Base-by-base conservation (phyloP, 2,888 invertebrate species). In the Drosophila monieri region DNA sequence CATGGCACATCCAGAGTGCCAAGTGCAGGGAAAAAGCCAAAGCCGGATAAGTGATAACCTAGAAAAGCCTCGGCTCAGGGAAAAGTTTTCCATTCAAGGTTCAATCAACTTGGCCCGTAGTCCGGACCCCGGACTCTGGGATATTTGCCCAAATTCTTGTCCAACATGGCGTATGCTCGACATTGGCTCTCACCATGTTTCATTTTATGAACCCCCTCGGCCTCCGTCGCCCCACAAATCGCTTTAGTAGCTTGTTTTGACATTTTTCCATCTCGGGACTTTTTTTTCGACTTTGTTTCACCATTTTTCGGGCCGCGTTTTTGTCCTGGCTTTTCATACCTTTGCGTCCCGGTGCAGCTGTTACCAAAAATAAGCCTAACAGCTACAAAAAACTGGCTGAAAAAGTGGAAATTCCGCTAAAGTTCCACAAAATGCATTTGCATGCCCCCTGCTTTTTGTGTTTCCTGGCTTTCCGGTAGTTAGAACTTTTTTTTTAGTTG, bases 391-490 rank as follows among this genome's bases (percentile, higher is more conserved):
- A 59, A 56, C 43, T 52, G 44, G 9, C n/a, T 37, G 18, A 51
- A 69, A 80, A 72, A 53, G 59, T 51, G 41, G 52, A 68, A 76
- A 70, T 46, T 53, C 70, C 47, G 21, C 54, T 14, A 27, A 41
- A 47, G 70, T 51, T 69, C 49, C 48, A 21, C 27, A 43, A 78
- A 62, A 53, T 69, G 76, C 76, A 80, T 78, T 80, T 83, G 75
- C 73, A 84, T 76, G 75, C 56, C 25, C 3, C 6, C 1, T 25
- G 6, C 8, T 27, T 27, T 37, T 6, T 18, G 52, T 30, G 35
- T 30, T 46, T 43, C 44, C 62, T 52, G 37, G 10, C 9, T 30
- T 32, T 32, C 25, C 60, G 14, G 25, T 44, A 14, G 27, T 32
- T 21, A 21, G 14, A 43, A 43, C 18, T 15, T 21, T 43, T 21